Base-by-base conservation (phyloP, 35 echinoderm and acorn worm genomes). In the Ptychodera flava region DNA sequence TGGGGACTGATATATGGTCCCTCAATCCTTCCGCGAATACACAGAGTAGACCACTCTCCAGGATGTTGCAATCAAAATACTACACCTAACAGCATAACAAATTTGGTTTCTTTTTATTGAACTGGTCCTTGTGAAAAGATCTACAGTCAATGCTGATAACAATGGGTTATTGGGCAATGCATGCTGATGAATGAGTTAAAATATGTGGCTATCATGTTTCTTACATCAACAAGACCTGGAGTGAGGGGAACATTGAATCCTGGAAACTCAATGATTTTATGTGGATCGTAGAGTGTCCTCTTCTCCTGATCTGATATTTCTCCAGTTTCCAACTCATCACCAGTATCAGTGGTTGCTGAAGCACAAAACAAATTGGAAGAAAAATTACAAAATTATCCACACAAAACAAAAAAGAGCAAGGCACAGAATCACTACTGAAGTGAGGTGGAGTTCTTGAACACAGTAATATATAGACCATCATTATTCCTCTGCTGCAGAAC, bases 241-340 rank as follows among this genome's bases (percentile, higher is more conserved):
- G 89, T 77, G 77, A 86, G 27, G 29, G 89, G 38, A 2, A 94
- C 86, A 64, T 94, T 94, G 37, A 94, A 94, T 0, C 93, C 93
- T 77, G 93, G 93, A 78, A 88, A 94, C 30, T 91, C 80, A 0
- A 94, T 81, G 16, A 94, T 52, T 37, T 91, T 94, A 0, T 75
- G 32, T 16, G 86, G 77, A 30, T 91, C 89, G 75, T 94, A 94
- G 27, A 75, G 77, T 16, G 85, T 22, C 33, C 35, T 30, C 28
- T 64, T 76, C 1, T 93, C 88, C n/a, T n/a, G n/a, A 82, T 86
- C 87, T 16, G 77, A 22, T 64, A 64, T 37, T 15, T 77, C 81
- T 28, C 89, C 77, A 10, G 89, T 78, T 64, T 93, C 87, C 75
- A 87, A 87, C 33, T 89, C 87, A 30, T 93, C 91, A 88, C 87